A percentile compares a stretch with the other conserved stretches of the same genome.
phyloP scores from a whole-genome alignment of 2,888 invertebrate genomes.

The Cyclophora punctaria region DNA sequence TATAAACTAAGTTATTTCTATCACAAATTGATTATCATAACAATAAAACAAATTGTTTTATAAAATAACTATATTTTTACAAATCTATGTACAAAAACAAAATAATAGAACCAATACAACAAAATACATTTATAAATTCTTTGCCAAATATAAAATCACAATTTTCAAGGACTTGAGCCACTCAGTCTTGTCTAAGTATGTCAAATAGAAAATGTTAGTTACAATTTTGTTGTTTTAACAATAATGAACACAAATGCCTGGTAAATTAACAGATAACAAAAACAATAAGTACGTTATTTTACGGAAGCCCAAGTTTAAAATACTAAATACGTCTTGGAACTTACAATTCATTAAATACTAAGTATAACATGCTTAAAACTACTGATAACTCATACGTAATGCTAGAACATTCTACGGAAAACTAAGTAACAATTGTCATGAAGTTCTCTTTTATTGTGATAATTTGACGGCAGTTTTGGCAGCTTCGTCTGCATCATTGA shows the following conservation, averaged over 20 bases:
- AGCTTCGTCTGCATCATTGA: slow-evolving; percentile 92
- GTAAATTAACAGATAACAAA: neutral
- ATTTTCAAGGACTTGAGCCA: slow-evolving; percentile 14
- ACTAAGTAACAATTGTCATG: too few species aligned
- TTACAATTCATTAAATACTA: too few species aligned
- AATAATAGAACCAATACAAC: slow-evolving; percentile 4
- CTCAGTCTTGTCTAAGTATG: slow-evolving; percentile 29
- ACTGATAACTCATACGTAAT: neutral
- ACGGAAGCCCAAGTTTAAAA: neutral
- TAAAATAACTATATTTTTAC: slow-evolving; percentile 22
- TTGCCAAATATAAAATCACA: slow-evolving; percentile 5
- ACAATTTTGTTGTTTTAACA: slow-evolving; percentile 8
- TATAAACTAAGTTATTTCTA: too few species aligned
- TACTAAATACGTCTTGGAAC: neutral
- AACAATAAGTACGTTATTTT: neutral
- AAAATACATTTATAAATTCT: slow-evolving; percentile 6
- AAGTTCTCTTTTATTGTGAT: slow-evolving; percentile 23
- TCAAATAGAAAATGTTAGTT: slow-evolving; percentile 2
- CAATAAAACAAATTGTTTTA: slow-evolving; percentile 13
- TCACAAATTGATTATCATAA: slow-evolving; percentile 1
- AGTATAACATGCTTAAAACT: too few species aligned
- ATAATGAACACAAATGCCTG: slow-evolving; percentile 20
- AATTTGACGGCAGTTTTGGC: slow-evolving; percentile 88
- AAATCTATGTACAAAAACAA: slow-evolving; percentile 32
- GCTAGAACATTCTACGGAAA: too few species aligned